A percentile compares a stretch with the other conserved stretches of the same genome.
phyloP scores from a whole-genome alignment of 1,140 invertebrate genomes.

The Trichomalopsis sarcophagae region DNA sequence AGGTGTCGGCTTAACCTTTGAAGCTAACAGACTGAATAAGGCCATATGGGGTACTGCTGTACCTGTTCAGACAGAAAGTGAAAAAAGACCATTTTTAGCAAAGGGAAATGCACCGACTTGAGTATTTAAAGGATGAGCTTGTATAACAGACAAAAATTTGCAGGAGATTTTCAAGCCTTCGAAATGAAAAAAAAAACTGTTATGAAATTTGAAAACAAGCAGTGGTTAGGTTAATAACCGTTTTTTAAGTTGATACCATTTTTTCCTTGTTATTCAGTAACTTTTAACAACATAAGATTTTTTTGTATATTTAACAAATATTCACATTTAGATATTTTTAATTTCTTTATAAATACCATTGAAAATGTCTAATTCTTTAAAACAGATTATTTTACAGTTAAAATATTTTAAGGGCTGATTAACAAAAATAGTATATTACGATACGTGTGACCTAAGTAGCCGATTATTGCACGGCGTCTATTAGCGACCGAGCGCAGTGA shows the following conservation, averaged over 20 bases:
- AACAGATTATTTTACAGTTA: too few species aligned
- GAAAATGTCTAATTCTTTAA: too few species aligned
- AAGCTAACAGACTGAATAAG: background rate
- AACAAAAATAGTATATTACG: too few species aligned
- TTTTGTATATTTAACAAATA: background rate
- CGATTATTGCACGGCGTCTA: too few species aligned
- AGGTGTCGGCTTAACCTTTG: constrained; percentile 24
- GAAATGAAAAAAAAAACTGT: too few species aligned
- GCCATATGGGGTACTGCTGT: background rate
- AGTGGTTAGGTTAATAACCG: background rate
- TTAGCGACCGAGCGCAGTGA: too few species aligned
- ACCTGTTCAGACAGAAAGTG: background rate
- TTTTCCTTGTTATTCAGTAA: background rate
- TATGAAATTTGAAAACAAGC: background rate
- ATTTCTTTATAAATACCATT: background rate
- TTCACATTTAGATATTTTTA: background rate
- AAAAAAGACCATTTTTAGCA: background rate
- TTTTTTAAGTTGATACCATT: background rate
- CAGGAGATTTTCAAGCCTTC: too few species aligned
- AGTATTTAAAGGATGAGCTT: too few species aligned
- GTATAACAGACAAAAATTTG: too few species aligned
- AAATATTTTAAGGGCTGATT: too few species aligned
- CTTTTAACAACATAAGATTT: background rate
- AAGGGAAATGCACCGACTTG: too few species aligned
- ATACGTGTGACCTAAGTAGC: too few species aligned